phyloP scores from a whole-genome alignment of 2,888 invertebrate genomes.

The Prosopocoilus inquinatus region DNA sequence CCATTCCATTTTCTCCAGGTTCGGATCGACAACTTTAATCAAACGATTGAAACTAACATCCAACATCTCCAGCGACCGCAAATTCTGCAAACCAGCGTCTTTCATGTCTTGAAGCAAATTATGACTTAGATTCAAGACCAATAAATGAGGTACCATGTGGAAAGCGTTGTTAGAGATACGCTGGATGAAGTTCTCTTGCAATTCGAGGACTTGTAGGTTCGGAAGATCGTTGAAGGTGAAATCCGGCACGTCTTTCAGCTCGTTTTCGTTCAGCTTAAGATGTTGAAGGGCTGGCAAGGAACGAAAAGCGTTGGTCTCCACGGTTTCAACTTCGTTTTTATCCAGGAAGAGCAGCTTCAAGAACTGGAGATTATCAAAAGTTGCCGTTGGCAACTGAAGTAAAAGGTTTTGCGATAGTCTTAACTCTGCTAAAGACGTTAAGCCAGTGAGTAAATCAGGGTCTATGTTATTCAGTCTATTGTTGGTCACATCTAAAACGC shows the following conservation, averaged over 20 bases:
- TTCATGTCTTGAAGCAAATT: constrained; percentile 76
- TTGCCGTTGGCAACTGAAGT: constrained; percentile 65
- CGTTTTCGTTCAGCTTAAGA: constrained; percentile 64
- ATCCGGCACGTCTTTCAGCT: constrained; percentile 72
- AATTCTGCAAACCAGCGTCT: constrained; percentile 68
- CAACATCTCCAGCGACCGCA: constrained; percentile 78
- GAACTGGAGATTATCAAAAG: constrained; percentile 68
- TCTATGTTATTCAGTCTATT: constrained; percentile 72
- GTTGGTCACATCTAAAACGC: constrained; percentile 73
- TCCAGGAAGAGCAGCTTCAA: constrained; percentile 76
- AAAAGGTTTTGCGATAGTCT: constrained; percentile 75
- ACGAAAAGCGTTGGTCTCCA: constrained; percentile 71
- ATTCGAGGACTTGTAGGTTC: constrained; percentile 68
- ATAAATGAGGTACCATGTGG: constrained; percentile 71
- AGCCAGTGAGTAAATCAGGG: constrained; percentile 66
- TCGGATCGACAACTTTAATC: constrained; percentile 62
- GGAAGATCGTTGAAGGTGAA: constrained; percentile 75
- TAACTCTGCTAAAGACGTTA: constrained; percentile 68
- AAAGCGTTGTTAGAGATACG: constrained; percentile 74
- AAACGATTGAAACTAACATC: constrained; percentile 81
- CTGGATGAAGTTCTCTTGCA: constrained; percentile 71
- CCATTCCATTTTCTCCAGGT: constrained; percentile 77
- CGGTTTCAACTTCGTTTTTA: constrained; percentile 73
- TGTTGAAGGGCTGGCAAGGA: constrained; percentile 65
- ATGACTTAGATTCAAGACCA: constrained; percentile 79